A percentile compares a stretch with the other conserved stretches of the same genome.
phyloP scores from a whole-genome alignment of 2,797 vertebrate species.

The Anguilla anguilla region DNA sequence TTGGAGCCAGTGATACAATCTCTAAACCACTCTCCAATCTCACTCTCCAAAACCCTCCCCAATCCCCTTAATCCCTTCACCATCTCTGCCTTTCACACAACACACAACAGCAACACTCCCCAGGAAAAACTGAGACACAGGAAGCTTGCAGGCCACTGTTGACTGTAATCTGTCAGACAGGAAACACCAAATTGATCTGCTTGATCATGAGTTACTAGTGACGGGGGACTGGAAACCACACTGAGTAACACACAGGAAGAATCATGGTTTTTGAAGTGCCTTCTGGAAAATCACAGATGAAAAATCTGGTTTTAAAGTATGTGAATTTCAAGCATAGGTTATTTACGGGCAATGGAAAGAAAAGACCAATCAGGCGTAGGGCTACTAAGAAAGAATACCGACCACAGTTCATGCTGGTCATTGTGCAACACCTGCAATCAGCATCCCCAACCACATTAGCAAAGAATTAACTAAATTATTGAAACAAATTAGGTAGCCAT shows the following conservation, averaged over 20 bases:
- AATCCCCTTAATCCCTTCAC: conserved; percentile 26
- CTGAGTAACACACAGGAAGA: conserved; percentile 58
- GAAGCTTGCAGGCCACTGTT: conserved; percentile 47
- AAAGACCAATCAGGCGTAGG: too few species aligned
- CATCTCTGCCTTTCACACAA: conserved; percentile 58
- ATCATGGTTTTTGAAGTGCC: conserved; percentile 36
- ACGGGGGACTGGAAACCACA: conserved; percentile 52
- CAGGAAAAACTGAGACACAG: conserved; percentile 59
- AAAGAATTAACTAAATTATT: too few species aligned
- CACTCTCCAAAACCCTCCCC: background rate
- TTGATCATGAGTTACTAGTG: conserved; percentile 68
- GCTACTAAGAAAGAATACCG: too few species aligned
- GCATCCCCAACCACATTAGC: too few species aligned
- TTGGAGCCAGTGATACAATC: background rate
- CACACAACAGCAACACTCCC: conserved; percentile 52
- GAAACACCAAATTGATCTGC: conserved; percentile 71
- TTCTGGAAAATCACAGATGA: conserved; percentile 23
- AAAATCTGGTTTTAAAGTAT: background rate
- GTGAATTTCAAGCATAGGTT: too few species aligned
- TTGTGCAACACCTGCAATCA: too few species aligned
- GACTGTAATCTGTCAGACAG: conserved; percentile 65
- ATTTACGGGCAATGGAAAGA: too few species aligned
- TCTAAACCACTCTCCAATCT: background rate
- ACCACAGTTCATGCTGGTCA: too few species aligned
- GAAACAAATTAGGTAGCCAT: too few species aligned